Conservation (phyloP, 2,113 vertebrate species). For the Sapayoa aenigma region DNA sequence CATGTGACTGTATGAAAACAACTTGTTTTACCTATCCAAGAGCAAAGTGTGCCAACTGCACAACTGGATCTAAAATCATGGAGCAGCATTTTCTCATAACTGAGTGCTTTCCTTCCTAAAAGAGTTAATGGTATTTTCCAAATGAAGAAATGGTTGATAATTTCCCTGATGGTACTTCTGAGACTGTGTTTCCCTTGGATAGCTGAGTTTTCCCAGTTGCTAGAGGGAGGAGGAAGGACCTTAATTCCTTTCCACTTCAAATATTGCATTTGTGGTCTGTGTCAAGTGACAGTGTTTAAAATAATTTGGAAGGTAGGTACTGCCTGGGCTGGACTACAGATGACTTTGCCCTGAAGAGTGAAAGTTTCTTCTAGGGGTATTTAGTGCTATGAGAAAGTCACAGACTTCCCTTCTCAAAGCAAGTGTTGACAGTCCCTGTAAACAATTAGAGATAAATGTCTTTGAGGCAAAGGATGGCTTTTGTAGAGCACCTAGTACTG, state of each 20-base stretch:
- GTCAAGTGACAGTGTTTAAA: background rate
- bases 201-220: background rate
- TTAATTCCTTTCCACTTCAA: background rate
- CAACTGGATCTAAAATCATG: background rate
- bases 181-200: background rate
- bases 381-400: background rate
- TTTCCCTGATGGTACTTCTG: background rate
- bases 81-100: background rate
- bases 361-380: background rate
- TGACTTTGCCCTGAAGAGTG: background rate
- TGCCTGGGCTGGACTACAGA: background rate
- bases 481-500: background rate
- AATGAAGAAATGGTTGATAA: background rate
- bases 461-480: background rate
- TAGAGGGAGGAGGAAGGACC: background rate
- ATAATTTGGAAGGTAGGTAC: background rate
- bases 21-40: background rate
- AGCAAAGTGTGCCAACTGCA: background rate
- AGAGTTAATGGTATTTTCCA: background rate
- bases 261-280: background rate
- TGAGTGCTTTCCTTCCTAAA: background rate
- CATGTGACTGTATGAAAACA: background rate
- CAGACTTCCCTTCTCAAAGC: conserved; percentile 6
- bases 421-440: background rate
- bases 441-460: conserved; percentile 14